Percentiles rank a stretch among this genome's conserved stretches.
Conservation (phyloP, 2,113 vertebrate species). For the Callorhinus ursinus region DNA sequence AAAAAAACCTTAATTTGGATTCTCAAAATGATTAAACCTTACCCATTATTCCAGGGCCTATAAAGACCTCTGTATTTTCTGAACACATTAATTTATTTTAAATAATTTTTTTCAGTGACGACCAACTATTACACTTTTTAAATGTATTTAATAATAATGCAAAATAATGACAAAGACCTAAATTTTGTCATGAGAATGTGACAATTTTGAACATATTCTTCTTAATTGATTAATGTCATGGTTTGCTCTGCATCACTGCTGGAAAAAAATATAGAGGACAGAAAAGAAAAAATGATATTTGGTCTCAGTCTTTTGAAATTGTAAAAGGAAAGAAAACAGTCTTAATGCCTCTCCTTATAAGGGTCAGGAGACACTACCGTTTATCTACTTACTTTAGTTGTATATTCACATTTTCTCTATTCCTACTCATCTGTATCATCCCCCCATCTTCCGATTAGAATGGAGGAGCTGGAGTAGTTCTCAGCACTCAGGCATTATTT, state of each 20-base stretch:
- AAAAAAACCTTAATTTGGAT: slow-evolving; percentile 66
- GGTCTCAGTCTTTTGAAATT: neutral
- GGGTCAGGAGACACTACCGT: neutral
- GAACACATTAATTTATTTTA: slow-evolving; percentile 56
- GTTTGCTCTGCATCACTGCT: slow-evolving; percentile 1
- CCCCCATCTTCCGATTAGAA: neutral
- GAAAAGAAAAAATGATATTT: neutral
- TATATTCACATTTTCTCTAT: neutral
- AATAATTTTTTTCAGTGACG: slow-evolving; percentile 27
- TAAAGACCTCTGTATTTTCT: slow-evolving; percentile 39
- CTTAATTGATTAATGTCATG: neutral
- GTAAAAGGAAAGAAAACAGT: neutral
- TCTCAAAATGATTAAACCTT: slow-evolving; percentile 61
- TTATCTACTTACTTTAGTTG: neutral
- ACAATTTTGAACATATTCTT: slow-evolving; percentile 48
- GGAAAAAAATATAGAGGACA: neutral
- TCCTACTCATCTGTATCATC: neutral
- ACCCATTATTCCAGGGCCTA: neutral
- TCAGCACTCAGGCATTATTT: neutral
- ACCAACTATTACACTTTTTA: slow-evolving; percentile 22
- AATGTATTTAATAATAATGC: slow-evolving; percentile 51
- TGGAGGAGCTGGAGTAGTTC: neutral
- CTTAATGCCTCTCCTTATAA: neutral
- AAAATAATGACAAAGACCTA: neutral
- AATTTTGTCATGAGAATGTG: slow-evolving; percentile 37